phyloP scores from a whole-genome alignment of 2,888 invertebrate genomes.

The Pomacea canaliculata region DNA sequence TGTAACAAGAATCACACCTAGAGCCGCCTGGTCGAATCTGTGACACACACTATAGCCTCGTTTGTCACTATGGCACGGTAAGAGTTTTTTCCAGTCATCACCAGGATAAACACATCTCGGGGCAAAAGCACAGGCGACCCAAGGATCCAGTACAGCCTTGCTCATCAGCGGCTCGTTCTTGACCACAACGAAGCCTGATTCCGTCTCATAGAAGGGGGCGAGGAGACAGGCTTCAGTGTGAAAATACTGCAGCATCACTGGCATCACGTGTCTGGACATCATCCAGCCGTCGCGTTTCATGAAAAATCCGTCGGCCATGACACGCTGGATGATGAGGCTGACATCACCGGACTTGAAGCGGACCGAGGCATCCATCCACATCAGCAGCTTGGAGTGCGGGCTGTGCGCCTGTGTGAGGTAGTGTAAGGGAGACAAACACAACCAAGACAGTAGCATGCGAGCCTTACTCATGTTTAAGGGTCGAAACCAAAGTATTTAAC shows the following conservation, averaged over 20 bases:
- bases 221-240: slow-evolving; percentile 9
- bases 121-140: slow-evolving; percentile 22
- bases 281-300: background rate
- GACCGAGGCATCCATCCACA: slow-evolving; percentile 25
- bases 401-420: slow-evolving; percentile 15
- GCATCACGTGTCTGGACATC: slow-evolving; percentile 6
- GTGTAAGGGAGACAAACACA: no score
- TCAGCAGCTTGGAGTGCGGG: slow-evolving; percentile 11
- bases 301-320: no score
- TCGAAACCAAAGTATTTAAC: no score
- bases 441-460: no score
- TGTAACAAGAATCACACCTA: slow-evolving; percentile 15
- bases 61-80: background rate
- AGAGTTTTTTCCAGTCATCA: no score
- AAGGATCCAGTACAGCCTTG: slow-evolving; percentile 9
- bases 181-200: slow-evolving; percentile 14
- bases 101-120: slow-evolving; percentile 4
- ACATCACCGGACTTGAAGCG: slow-evolving; percentile 3
- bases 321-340: no score
- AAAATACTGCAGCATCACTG: slow-evolving; percentile 18
- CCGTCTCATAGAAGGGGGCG: background rate
- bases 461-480: no score
- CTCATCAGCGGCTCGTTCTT: slow-evolving; percentile 16
- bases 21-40: slow-evolving; percentile 24
- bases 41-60: slow-evolving; percentile 22